phyloP scores from a whole-genome alignment of 2,797 vertebrate genomes.

The Salarias fasciatus region DNA sequence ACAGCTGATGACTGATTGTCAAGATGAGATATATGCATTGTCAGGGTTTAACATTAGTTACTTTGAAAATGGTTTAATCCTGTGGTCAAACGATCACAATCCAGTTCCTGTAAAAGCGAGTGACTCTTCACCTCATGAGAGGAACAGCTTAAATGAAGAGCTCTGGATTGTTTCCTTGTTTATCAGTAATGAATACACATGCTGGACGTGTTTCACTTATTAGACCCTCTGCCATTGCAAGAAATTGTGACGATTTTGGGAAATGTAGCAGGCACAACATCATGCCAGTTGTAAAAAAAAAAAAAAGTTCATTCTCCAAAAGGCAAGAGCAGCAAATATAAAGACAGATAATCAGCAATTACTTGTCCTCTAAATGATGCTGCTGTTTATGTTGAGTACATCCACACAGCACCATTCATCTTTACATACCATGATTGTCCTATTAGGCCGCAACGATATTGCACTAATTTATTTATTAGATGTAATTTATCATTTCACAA shows the following conservation, averaged over 20 bases:
- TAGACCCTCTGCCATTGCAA: constrained; percentile 29
- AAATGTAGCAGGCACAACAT: background rate
- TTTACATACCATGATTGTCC: background rate
- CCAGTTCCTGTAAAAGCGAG: no score
- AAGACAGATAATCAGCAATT: background rate
- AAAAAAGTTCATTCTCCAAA: background rate
- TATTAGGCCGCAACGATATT: background rate
- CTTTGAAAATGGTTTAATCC: no score
- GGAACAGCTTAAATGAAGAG: no score
- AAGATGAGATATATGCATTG: no score
- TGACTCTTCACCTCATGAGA: no score
- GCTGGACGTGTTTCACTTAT: constrained; percentile 16
- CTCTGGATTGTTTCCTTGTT: constrained; percentile 22
- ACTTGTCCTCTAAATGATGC: background rate
- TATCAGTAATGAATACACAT: constrained; percentile 14
- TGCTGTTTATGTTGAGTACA: background rate
- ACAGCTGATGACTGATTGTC: no score
- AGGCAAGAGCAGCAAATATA: background rate
- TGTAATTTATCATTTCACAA: constrained; percentile 50
- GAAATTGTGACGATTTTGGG: constrained; percentile 10
- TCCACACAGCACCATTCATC: background rate
- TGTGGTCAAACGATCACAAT: no score
- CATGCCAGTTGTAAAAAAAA: background rate
- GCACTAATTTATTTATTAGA: constrained; percentile 17
- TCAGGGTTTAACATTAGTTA: no score